These are phyloP conservation scores for Epistrophe eligans DNA, from an alignment of 2,888 invertebrate species.

Conservation along the genomic window DNA sequence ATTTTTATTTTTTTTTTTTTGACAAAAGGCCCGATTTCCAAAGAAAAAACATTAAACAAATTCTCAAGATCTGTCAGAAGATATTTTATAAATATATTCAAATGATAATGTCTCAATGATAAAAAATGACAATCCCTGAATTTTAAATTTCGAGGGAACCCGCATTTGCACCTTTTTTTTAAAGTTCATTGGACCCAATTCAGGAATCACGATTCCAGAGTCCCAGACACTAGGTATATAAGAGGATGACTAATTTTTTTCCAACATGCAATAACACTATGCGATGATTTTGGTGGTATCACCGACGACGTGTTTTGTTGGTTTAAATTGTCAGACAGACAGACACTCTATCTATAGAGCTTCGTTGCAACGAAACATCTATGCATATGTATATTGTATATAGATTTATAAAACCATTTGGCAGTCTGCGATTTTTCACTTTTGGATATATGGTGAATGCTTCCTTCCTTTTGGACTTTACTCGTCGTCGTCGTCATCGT, in stretches of 20 bases:
- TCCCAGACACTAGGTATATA: slow-evolving; percentile 10
- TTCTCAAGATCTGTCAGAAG: slow-evolving; percentile 35
- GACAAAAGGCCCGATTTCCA: slow-evolving; percentile 45
- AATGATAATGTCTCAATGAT: slow-evolving; percentile 25
- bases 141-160: slow-evolving; percentile 48
- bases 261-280: slow-evolving; percentile 46
- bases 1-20: too few relatives aligned
- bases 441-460: slow-evolving; percentile 26
- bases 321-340: slow-evolving; percentile 29
- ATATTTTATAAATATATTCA: slow-evolving; percentile 1
- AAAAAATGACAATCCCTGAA: slow-evolving; percentile 53
- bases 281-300: slow-evolving; percentile 17
- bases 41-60: slow-evolving; percentile 28
- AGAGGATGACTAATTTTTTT: slow-evolving; percentile 58
- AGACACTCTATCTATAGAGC: neutral
- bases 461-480: slow-evolving; percentile 45
- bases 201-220: slow-evolving; percentile 64
- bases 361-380: neutral
- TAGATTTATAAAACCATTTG: slow-evolving; percentile 50
- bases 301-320: slow-evolving; percentile 27
- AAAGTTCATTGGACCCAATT: slow-evolving; percentile 56
- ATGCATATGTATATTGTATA: slow-evolving; percentile 26
- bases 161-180: slow-evolving; percentile 16
- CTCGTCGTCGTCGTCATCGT: neutral
- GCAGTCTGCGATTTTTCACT: slow-evolving; percentile 58